Percentiles rank a stretch among this genome's conserved stretches.
Evolutionary conservation across 2,113 vertebrate species (phyloP).

Genomic region (Peromyscus californicus): DNA sequence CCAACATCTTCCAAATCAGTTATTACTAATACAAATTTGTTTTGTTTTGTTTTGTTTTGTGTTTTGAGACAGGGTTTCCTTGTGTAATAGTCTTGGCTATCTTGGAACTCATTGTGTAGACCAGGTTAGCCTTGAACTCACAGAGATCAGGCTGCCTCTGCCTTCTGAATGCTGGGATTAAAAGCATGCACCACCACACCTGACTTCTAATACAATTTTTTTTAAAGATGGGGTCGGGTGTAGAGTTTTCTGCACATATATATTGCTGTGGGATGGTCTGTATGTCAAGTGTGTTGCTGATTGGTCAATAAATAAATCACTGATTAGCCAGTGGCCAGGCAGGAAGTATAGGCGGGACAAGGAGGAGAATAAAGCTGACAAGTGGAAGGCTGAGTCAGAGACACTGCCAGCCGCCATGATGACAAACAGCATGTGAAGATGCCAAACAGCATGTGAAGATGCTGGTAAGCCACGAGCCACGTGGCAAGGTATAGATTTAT

Average conservation of each 20-base stretch:
- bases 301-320: too few species aligned
- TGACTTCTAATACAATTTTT: neutral
- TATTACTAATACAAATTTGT: neutral
- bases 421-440: too few species aligned
- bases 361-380: too few species aligned
- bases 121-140: neutral
- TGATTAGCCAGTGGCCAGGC: too few species aligned
- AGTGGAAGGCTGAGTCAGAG: too few species aligned
- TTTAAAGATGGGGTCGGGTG: neutral
- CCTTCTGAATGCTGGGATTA: neutral
- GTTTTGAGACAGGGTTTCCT: neutral
- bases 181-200: neutral
- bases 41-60: neutral
- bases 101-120: neutral
- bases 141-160: neutral
- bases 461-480: too few species aligned
- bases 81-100: neutral
- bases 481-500: too few species aligned
- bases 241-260: neutral
- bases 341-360: too few species aligned
- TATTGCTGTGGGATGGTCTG: too few species aligned
- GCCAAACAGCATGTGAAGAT: too few species aligned
- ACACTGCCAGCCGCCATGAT: too few species aligned
- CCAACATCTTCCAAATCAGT: neutral
- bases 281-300: too few species aligned